Evolutionary conservation across 1,140 invertebrate species (phyloP).

Genomic region (Batillaria attramentaria): DNA sequence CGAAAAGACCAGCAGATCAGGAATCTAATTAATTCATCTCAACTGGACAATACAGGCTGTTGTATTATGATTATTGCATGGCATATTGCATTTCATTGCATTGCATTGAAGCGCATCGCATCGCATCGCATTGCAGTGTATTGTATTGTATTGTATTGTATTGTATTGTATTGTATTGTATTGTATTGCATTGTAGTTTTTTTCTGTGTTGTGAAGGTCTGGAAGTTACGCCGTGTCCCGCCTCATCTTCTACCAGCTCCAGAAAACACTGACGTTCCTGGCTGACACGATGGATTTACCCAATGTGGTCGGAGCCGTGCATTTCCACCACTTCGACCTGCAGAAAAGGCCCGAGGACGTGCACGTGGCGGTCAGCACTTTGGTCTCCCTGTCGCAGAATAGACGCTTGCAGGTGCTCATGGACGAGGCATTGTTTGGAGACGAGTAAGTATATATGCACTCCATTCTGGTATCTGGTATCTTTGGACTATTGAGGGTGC

Average conservation of each 20-base stretch:
- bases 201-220: neutral
- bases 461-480: too few species aligned
- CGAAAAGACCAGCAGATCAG: too few species aligned
- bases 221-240: neutral
- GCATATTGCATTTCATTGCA: too few species aligned
- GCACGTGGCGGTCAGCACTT: neutral
- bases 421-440: too few species aligned
- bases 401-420: neutral
- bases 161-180: neutral
- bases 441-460: too few species aligned
- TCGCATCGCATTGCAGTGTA: too few species aligned
- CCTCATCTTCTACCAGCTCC: neutral
- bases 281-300: neutral
- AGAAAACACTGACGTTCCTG: neutral
- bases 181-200: neutral
- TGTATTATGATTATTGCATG: too few species aligned
- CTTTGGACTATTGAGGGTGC: too few species aligned
- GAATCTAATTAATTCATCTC: too few species aligned
- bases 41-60: too few species aligned
- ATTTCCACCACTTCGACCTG: neutral
- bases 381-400: neutral
- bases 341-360: neutral
- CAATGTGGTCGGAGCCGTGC: neutral
- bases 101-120: too few species aligned
- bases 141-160: neutral